phyloP scores from a whole-genome alignment of 53 echinoderm and acorn worm species.

The Arbacia lixula region DNA sequence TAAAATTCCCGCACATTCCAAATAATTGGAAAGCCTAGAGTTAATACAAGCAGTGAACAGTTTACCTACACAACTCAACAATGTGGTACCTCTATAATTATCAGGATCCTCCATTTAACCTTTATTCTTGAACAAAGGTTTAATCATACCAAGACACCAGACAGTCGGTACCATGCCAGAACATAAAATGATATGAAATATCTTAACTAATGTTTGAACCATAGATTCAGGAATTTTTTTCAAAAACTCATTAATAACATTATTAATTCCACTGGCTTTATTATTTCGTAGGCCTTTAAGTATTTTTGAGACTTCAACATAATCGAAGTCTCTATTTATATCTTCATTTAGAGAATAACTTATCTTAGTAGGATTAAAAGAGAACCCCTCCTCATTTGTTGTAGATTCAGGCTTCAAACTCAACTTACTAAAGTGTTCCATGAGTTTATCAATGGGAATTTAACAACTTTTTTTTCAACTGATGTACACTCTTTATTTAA shows the following conservation, averaged over 20 bases:
- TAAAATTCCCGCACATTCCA: neutral
- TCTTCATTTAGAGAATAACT: slow-evolving; percentile 32
- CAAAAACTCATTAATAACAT: slow-evolving; percentile 8
- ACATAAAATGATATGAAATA: slow-evolving; percentile 21
- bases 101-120: slow-evolving; percentile 2
- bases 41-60: neutral
- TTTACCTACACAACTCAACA: slow-evolving; percentile 23
- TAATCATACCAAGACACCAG: slow-evolving; percentile 13
- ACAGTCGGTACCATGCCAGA: neutral
- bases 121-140: slow-evolving; percentile 38
- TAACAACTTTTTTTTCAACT: slow-evolving; percentile 4
- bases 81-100: slow-evolving; percentile 35
- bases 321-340: slow-evolving; percentile 19
- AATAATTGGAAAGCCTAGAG: neutral
- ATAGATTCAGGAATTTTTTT: neutral
- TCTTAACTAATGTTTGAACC: neutral
- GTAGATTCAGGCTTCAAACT: slow-evolving; percentile 1
- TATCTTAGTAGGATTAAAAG: slow-evolving; percentile 19
- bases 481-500: slow-evolving; percentile 33
- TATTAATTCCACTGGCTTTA: neutral
- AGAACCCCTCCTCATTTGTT: neutral
- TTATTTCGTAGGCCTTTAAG: too few species aligned
- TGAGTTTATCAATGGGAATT: slow-evolving; percentile 6
- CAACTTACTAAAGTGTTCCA: slow-evolving; percentile 26
- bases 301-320: too few species aligned